Evolutionary conservation across 2,797 vertebrate genomes (phyloP).

Genomic region (Mus caroli): DNA sequence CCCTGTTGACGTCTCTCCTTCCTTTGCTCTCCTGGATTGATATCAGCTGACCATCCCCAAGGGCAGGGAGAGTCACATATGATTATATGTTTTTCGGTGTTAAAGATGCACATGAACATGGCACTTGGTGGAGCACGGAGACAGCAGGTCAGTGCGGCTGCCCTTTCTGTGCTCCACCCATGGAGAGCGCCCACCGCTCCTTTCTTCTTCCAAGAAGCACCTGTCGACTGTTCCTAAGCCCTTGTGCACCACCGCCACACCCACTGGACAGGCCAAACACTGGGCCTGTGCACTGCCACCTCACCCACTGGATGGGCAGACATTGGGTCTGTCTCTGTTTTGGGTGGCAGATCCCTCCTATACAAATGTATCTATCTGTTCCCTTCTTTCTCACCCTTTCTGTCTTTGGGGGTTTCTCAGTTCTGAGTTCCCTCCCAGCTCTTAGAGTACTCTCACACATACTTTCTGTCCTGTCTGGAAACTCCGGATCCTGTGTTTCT

Average conservation of each 20-base stretch:
- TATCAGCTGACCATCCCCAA: neutral
- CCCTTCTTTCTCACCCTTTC: neutral
- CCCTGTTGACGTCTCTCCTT: neutral
- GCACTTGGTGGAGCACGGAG: neutral
- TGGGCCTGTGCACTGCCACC: neutral
- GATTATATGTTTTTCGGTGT: neutral
- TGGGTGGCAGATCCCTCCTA: too few relatives aligned
- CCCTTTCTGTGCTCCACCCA: neutral
- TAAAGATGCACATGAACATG: too few relatives aligned
- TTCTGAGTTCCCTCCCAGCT: neutral
- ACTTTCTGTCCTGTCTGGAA: neutral
- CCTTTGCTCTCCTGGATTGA: neutral
- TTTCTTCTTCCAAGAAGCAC: neutral
- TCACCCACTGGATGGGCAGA: neutral
- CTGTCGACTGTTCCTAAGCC: neutral
- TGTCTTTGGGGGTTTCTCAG: neutral
- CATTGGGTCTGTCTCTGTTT: neutral
- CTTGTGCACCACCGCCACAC: too few relatives aligned
- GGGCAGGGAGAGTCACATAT: neutral
- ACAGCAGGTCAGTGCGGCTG: fast-evolving
- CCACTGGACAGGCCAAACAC: too few relatives aligned
- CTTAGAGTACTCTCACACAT: neutral
- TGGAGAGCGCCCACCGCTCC: neutral
- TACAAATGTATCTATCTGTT: neutral
- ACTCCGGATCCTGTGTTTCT: neutral